Evolutionary conservation across 2,797 vertebrate species (phyloP), one percentile per base, ranked within the genome.

Genomic region (Acomys russatus): DNA sequence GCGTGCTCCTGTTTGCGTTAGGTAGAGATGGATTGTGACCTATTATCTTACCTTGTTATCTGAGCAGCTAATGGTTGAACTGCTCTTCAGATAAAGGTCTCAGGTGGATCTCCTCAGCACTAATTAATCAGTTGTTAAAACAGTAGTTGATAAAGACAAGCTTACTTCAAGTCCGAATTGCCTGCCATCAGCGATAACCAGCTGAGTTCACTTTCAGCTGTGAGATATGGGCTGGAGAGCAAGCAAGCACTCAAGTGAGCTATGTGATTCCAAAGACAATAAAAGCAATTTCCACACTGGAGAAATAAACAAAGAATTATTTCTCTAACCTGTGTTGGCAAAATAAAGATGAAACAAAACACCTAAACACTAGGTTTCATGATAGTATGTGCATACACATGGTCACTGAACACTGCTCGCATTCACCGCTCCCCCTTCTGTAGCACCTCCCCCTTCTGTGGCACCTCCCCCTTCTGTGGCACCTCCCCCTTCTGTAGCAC

Each of bases 61-160:
- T 99, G 98, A 98, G 98, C 98, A 98, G 98, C 98, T 99, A 99
- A 99, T 99, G 98, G 98, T 96, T 98, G 98, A 98, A 98, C 98
- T 3, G 97, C 98, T 99, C 98, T 98, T 99, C 98, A 99, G 99
- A 99, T 99, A 99, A 99, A 98, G 98, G 98, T 96, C 97, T 98
- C 96, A 96, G 96, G 97, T 97, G 97, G 97, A 99, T 99, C 98
- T 97, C 98, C 94, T 88, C 97, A 98, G 98, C 96, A 97, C 98
- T 99, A 99, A 99, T 99, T 99, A 99, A 99, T 99, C 98, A 99
- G 98, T 98, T 99, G 98, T 98, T 99, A 98, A 99, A 99, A 98
- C 98, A 99, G 98, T 98, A 97, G 98, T 98, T 99, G 99, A 99
- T 99, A 99, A 98, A 98, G 98, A 98, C 98, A 98, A 98, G 97